A percentile compares a stretch with the other conserved stretches of the same genome.
Evolutionary conservation across 2,797 vertebrate species (phyloP).

Genomic region (Sebastiscus tertius): DNA sequence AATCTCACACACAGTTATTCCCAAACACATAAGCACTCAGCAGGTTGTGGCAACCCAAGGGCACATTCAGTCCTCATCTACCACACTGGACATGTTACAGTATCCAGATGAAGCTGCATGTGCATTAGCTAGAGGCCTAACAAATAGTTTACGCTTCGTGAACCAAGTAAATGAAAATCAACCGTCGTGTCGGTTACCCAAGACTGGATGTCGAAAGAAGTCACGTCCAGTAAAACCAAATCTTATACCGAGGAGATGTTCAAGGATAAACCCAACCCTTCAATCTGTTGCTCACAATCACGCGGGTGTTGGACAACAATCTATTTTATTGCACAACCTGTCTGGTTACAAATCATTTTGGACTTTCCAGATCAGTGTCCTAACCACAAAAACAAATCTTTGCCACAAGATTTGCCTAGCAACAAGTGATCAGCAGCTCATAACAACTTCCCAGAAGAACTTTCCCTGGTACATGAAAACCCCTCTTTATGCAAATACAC

Average conservation of each 20-base stretch:
- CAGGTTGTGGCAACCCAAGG: conserved; percentile 2
- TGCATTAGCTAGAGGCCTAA: neutral
- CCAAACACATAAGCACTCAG: conserved; percentile 21
- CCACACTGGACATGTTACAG: conserved; percentile 9
- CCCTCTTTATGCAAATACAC: neutral
- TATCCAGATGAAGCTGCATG: neutral
- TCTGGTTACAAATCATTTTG: conserved; percentile 1
- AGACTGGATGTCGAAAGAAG: neutral
- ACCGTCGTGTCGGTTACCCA: neutral
- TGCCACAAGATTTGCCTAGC: conserved; percentile 30
- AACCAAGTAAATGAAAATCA: neutral
- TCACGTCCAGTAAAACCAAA: neutral
- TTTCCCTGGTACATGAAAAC: neutral
- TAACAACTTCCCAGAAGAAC: neutral
- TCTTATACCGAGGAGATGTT: neutral
- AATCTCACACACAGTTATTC: conserved; percentile 7
- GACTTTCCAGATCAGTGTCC: conserved; percentile 10
- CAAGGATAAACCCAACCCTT: neutral
- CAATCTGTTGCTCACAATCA: neutral
- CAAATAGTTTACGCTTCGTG: neutral
- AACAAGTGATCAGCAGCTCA: conserved; percentile 52
- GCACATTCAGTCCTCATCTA: conserved; percentile 57
- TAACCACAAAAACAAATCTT: conserved; percentile 6
- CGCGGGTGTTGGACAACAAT: neutral
- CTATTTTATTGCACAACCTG: neutral